Percentiles rank a stretch among this genome's conserved stretches.
These are phyloP conservation scores for Drosophila neocordata DNA, from an alignment of 1,140 invertebrate genomes.

Conservation along the genomic window DNA sequence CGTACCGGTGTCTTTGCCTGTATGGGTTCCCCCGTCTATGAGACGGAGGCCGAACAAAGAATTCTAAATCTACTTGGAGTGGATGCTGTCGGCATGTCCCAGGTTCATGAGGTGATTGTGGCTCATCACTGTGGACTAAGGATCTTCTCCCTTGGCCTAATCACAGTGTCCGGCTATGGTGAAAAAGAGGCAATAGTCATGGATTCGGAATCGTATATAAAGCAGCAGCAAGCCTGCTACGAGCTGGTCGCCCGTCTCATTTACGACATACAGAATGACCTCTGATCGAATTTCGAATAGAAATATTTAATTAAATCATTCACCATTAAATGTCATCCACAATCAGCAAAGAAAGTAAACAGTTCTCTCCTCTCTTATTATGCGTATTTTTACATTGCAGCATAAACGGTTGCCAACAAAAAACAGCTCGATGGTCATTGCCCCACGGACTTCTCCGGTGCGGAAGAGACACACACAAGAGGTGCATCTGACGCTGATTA, in stretches of 20 bases:
- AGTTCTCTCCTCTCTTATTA: too few relatives aligned
- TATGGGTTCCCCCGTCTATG: constrained; percentile 95
- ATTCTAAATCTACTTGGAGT: constrained; percentile 91
- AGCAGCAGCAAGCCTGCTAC: constrained; percentile 83
- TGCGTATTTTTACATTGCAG: neutral
- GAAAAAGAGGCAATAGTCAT: constrained; percentile 88
- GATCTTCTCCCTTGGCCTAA: constrained; percentile 94
- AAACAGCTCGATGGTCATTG: too few relatives aligned
- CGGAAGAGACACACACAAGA: constrained; percentile 36
- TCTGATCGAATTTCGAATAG: constrained; percentile 9
- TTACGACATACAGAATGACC: constrained; percentile 46
- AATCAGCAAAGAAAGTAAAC: neutral
- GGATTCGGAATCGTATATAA: constrained; percentile 63
- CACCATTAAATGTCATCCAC: neutral
- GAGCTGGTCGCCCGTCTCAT: constrained; percentile 66
- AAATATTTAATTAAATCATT: constrained; percentile 27
- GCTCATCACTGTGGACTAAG: constrained; percentile 95
- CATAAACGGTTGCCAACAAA: too few relatives aligned
- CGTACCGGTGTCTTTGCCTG: constrained; percentile 95
- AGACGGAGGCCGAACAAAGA: constrained; percentile 94
- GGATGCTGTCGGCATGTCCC: constrained; percentile 97
- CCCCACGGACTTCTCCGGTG: constrained; percentile 5
- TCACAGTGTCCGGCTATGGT: constrained; percentile 91
- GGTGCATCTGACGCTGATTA: constrained; percentile 43
- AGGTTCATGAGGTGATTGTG: constrained; percentile 83